A percentile compares a stretch with the other conserved stretches of the same genome.
phyloP scores from a whole-genome alignment of 2,888 invertebrate genomes.

The Ichneumon xanthorius region DNA sequence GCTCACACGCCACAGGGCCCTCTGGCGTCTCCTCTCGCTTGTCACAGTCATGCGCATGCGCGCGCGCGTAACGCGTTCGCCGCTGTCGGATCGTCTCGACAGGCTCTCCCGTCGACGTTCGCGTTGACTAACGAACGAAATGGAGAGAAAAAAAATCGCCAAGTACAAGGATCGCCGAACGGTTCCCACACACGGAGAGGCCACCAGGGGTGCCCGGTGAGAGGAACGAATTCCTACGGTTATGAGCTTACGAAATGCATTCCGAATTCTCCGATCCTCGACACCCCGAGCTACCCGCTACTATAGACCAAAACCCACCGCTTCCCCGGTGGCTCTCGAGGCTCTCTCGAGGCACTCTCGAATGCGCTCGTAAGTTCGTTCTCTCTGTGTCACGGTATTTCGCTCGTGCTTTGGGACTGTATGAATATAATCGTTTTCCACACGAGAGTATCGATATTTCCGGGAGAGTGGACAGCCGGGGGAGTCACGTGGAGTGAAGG shows the following conservation, averaged over 20 bases:
- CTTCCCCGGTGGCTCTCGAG: constrained; percentile 16
- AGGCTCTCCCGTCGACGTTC: constrained; percentile 34
- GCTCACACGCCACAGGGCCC: constrained; percentile 41
- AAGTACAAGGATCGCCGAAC: constrained; percentile 44
- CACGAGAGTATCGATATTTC: constrained; percentile 81
- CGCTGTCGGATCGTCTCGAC: constrained; percentile 52
- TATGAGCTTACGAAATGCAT: constrained; percentile 9
- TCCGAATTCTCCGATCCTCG: constrained; percentile 15
- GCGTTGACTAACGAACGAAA: constrained; percentile 13
- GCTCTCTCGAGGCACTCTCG: constrained; percentile 46
- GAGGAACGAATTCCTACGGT: constrained; percentile 51
- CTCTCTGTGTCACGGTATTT: constrained; percentile 24
- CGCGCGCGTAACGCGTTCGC: constrained; percentile 40
- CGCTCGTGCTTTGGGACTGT: not conserved
- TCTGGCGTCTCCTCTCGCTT: constrained; percentile 40
- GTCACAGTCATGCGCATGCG: constrained; percentile 13
- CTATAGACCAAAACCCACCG: not conserved
- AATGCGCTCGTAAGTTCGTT: constrained; percentile 41
- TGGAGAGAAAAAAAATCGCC: constrained; percentile 3
- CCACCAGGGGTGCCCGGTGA: constrained; percentile 73
- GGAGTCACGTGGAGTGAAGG: constrained; percentile 69
- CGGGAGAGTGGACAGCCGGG: constrained; percentile 81
- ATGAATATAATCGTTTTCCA: constrained; percentile 69
- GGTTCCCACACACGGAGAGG: constrained; percentile 80
- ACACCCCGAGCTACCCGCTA: constrained; percentile 31